Conservation (phyloP, 2,888 invertebrate species). For the Geotrupes spiniger region DNA sequence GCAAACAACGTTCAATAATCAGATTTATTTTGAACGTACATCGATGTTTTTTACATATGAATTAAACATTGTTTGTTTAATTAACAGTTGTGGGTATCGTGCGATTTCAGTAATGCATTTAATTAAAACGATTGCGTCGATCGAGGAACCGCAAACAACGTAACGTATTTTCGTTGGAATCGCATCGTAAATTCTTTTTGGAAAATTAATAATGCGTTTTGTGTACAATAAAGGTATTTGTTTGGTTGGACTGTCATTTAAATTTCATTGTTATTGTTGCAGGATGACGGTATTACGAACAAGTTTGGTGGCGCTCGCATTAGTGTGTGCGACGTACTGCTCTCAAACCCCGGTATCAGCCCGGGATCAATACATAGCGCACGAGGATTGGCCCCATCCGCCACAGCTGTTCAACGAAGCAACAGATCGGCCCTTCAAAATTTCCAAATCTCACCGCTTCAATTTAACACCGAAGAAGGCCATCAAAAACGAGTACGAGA, state of each 20-base stretch:
- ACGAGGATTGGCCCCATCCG: constrained; percentile 23
- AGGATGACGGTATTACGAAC: constrained; percentile 32
- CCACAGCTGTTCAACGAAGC: constrained; percentile 28
- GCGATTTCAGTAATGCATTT: too few species aligned
- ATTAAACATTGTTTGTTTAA: too few species aligned
- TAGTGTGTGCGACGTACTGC: constrained; percentile 24
- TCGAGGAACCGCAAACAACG: too few species aligned
- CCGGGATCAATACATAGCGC: constrained; percentile 34
- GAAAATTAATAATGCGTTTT: too few species aligned
- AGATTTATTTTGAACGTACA: too few species aligned
- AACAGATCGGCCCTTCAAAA: constrained; percentile 28
- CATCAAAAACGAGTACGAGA: neutral
- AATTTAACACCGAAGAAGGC: constrained; percentile 11
- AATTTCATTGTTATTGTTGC: constrained; percentile 26
- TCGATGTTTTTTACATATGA: too few species aligned
- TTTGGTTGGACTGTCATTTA: neutral
- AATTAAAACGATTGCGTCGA: too few species aligned
- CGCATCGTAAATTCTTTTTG: too few species aligned
- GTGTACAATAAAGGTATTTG: too few species aligned
- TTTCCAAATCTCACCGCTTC: constrained; percentile 11
- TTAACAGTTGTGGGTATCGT: too few species aligned
- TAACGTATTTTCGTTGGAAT: too few species aligned
- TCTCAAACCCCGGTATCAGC: constrained; percentile 27
- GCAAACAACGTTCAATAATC: too few species aligned
- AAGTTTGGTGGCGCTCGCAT: constrained; percentile 28